Conservation (phyloP, 2,113 vertebrate species). For the Hucho hucho region DNA sequence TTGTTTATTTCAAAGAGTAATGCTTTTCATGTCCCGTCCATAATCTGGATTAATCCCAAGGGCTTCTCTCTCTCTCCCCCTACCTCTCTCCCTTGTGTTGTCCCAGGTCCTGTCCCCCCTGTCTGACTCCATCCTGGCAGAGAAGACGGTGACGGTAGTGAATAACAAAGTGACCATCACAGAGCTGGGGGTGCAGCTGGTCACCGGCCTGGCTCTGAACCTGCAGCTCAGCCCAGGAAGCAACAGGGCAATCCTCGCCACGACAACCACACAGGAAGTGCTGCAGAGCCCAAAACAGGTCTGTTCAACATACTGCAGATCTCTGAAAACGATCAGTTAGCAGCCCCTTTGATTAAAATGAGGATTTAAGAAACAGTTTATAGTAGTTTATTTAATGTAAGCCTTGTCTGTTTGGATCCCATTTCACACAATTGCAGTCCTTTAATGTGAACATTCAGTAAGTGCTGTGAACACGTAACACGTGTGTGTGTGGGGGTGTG, state of each 20-base stretch:
- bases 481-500: slow-evolving; percentile 2
- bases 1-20: slow-evolving; percentile 4
- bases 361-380: slow-evolving; percentile 4
- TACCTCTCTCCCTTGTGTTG: slow-evolving; percentile 1
- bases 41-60: background rate
- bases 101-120: slow-evolving; percentile 89
- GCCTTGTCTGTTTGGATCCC: slow-evolving; percentile 21
- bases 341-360: background rate
- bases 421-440: slow-evolving; percentile 23
- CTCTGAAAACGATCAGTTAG: background rate
- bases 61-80: background rate
- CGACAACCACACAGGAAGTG: slow-evolving; percentile 84
- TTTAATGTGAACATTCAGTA: slow-evolving; percentile 18
- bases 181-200: slow-evolving; percentile 89
- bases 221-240: slow-evolving; percentile 83
- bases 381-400: slow-evolving; percentile 28
- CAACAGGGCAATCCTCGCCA: slow-evolving; percentile 82
- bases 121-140: slow-evolving; percentile 95
- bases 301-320: slow-evolving; percentile 6
- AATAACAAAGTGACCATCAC: slow-evolving; percentile 95
- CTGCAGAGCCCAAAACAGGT: slow-evolving; percentile 91
- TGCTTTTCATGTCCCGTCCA: background rate
- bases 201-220: slow-evolving; percentile 85
- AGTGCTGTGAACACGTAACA: background rate
- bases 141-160: slow-evolving; percentile 90